These are phyloP conservation scores for Apolygus lucorum DNA, from an alignment of 1,140 invertebrate species.

Conservation along the genomic window DNA sequence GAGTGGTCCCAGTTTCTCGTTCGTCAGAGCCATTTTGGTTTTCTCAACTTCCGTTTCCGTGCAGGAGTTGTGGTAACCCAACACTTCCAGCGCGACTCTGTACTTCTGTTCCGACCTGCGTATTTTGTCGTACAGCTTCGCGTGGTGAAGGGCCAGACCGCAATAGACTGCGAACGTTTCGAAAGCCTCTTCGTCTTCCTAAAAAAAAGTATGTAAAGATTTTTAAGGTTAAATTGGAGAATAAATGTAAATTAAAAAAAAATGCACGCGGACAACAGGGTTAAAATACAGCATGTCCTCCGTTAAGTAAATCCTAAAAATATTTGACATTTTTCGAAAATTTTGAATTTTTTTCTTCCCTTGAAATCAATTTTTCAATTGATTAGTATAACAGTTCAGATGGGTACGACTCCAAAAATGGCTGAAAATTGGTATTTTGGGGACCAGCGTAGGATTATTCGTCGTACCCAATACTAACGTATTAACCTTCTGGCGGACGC, in stretches of 20 bases:
- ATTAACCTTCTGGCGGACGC: no score
- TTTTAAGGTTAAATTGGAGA: constrained; percentile 12
- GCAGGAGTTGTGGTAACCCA: constrained; percentile 75
- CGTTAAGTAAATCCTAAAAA: no score
- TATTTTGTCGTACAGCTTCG: constrained; percentile 77
- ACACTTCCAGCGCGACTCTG: constrained; percentile 67
- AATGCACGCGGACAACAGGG: neutral
- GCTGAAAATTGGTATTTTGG: no score
- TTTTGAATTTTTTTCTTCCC: no score
- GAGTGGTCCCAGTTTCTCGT: constrained; percentile 39
- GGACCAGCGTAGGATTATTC: no score
- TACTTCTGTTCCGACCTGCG: constrained; percentile 75
- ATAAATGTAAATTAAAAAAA: constrained; percentile 12
- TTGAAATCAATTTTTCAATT: no score
- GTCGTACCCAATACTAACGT: no score
- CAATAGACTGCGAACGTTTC: constrained; percentile 78
- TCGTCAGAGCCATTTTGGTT: constrained; percentile 41
- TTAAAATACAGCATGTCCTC: neutral
- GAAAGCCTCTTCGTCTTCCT: constrained; percentile 70
- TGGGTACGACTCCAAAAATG: no score
- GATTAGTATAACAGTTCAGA: no score
- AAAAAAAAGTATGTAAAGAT: constrained; percentile 8
- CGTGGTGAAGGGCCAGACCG: constrained; percentile 73
- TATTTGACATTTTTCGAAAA: no score
- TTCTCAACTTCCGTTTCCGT: constrained; percentile 55